phyloP scores from a whole-genome alignment of 2,797 vertebrate species.

The Adelosebastes latens region DNA sequence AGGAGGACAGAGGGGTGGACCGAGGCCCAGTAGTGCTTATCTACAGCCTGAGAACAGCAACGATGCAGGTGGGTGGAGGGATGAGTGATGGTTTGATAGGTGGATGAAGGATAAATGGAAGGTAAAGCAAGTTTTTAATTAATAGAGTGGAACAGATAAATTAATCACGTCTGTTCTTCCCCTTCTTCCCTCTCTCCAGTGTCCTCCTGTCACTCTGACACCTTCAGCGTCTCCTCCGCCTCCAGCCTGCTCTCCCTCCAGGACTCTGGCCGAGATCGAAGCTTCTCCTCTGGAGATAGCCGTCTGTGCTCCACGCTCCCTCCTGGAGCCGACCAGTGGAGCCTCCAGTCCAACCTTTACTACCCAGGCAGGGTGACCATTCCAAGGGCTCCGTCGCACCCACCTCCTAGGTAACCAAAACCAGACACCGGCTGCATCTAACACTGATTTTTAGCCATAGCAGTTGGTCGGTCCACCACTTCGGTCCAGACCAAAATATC shows the following conservation, averaged over 20 bases:
- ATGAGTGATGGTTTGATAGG: not conserved
- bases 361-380: slow-evolving; percentile 67
- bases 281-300: slow-evolving; percentile 48
- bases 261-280: slow-evolving; percentile 74
- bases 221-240: slow-evolving; percentile 82
- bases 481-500: not conserved
- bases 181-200: not conserved
- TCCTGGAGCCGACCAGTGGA: slow-evolving; percentile 63
- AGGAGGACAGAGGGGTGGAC: slow-evolving; percentile 52
- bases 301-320: slow-evolving; percentile 74
- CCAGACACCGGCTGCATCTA: not conserved
- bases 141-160: not conserved
- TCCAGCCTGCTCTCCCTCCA: slow-evolving; percentile 90
- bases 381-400: slow-evolving; percentile 40
- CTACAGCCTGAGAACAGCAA: slow-evolving; percentile 66
- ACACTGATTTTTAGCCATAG: not conserved
- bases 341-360: slow-evolving; percentile 61
- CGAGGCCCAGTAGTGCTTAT: slow-evolving; percentile 82
- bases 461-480: not conserved
- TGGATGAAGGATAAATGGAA: not conserved
- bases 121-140: not conserved
- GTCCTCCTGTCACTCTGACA: slow-evolving; percentile 71
- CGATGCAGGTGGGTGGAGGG: slow-evolving; percentile 43
- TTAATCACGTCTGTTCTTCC: not conserved
- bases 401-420: slow-evolving; percentile 40